phyloP scores from a whole-genome alignment of 2,888 invertebrate genomes.

The Tipula helvola region DNA sequence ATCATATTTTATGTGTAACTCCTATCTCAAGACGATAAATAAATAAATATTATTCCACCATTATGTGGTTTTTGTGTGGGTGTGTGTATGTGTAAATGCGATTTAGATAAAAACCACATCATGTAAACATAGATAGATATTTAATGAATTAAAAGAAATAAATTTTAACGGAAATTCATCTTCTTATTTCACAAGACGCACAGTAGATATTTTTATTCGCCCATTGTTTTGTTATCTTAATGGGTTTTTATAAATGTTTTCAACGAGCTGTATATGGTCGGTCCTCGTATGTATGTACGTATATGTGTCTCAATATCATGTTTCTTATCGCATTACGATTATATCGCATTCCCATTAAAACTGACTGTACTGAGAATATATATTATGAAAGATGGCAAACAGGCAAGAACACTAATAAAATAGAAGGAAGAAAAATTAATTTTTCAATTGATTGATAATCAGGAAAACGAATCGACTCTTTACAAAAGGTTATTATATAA shows the following conservation, averaged over 20 bases:
- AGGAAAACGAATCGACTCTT: neutral
- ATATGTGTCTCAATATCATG: neutral
- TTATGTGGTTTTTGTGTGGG: neutral
- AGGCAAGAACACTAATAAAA: neutral
- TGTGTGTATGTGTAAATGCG: too few relatives aligned
- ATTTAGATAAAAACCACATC: neutral
- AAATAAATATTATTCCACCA: neutral
- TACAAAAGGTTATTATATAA: neutral
- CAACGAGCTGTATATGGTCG: neutral
- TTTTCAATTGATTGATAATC: conserved; percentile 4
- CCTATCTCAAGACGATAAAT: neutral
- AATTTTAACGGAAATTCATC: neutral
- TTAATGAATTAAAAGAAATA: neutral
- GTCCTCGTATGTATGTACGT: neutral
- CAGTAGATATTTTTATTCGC: neutral
- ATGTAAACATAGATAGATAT: neutral
- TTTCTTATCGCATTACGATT: neutral
- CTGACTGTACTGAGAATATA: neutral
- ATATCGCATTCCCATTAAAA: neutral
- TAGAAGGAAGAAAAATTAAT: neutral
- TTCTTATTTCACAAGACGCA: neutral
- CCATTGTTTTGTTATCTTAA: neutral
- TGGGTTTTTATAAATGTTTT: neutral
- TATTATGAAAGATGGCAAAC: neutral
- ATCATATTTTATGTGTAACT: neutral